A percentile compares a stretch with the other conserved stretches of the same genome.
Conservation (phyloP, 2,888 invertebrate genomes). For the Pterobdella sp. region DNA sequence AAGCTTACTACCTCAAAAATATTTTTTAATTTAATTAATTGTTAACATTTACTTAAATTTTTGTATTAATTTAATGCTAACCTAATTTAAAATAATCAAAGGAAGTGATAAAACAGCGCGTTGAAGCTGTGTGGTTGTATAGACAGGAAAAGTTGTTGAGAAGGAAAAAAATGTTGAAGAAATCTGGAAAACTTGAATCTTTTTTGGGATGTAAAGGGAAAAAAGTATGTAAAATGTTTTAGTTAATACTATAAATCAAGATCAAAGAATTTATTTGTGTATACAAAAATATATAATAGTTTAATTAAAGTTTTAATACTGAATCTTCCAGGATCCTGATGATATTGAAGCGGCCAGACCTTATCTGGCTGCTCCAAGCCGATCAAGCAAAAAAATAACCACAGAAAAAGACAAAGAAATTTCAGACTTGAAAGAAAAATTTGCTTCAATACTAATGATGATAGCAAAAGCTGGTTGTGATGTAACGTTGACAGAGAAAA, state of each 20-base stretch:
- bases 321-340: neutral
- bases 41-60: neutral
- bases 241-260: neutral
- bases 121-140: constrained; percentile 37
- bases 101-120: constrained; percentile 36
- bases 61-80: too few species aligned
- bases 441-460: constrained; percentile 34
- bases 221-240: neutral
- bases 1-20: neutral
- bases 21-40: constrained; percentile 2
- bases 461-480: constrained; percentile 37
- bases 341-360: constrained; percentile 6
- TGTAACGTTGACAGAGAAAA: constrained; percentile 36
- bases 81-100: constrained; percentile 27
- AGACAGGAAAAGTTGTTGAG: constrained; percentile 32
- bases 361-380: constrained; percentile 24
- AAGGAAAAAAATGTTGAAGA: constrained; percentile 30
- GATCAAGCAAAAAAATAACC: constrained; percentile 26
- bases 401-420: constrained; percentile 29
- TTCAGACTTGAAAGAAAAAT: constrained; percentile 31
- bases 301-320: neutral
- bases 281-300: too few species aligned
- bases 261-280: too few species aligned
- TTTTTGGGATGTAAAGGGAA: constrained; percentile 38
- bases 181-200: constrained; percentile 31